Evolutionary conservation across 1,140 invertebrate species (phyloP).

Genomic region (Lycorma delicatula): DNA sequence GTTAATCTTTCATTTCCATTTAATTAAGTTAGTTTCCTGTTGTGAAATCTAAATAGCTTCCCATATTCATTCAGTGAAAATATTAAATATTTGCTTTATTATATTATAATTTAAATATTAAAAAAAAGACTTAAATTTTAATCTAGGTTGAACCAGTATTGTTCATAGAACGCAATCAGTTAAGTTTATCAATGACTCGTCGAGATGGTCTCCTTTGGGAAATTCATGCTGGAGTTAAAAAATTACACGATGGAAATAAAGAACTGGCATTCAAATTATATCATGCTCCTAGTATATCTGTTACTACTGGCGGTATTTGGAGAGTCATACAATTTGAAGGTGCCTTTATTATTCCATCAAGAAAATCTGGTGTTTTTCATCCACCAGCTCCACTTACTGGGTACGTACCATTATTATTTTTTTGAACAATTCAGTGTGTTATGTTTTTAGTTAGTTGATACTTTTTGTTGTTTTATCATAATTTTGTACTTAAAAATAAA

Average conservation of each 20-base stretch:
- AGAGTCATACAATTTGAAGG: conserved; percentile 30
- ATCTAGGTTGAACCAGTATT: conserved; percentile 27
- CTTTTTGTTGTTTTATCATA: no score
- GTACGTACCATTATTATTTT: neutral
- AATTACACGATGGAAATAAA: conserved; percentile 25
- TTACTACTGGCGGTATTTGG: conserved; percentile 24
- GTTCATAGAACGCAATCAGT: conserved; percentile 21
- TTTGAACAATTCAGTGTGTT: neutral
- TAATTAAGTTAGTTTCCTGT: neutral
- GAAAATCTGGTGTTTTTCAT: conserved; percentile 26
- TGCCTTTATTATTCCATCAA: conserved; percentile 28
- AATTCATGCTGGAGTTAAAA: conserved; percentile 19
- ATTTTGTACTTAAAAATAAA: no score
- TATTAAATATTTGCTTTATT: neutral
- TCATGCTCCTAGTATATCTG: conserved; percentile 25
- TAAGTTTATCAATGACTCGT: conserved; percentile 28
- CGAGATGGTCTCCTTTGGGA: conserved; percentile 28
- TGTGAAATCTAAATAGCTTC: neutral
- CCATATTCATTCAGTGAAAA: neutral
- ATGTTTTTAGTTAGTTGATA: no score
- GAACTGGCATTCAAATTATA: conserved; percentile 28
- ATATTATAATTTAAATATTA: no score
- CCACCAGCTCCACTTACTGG: conserved; percentile 27
- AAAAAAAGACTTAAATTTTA: no score
- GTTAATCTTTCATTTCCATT: no score